phyloP scores from a whole-genome alignment of 2,888 invertebrate species.

The Brenthis daphne region DNA sequence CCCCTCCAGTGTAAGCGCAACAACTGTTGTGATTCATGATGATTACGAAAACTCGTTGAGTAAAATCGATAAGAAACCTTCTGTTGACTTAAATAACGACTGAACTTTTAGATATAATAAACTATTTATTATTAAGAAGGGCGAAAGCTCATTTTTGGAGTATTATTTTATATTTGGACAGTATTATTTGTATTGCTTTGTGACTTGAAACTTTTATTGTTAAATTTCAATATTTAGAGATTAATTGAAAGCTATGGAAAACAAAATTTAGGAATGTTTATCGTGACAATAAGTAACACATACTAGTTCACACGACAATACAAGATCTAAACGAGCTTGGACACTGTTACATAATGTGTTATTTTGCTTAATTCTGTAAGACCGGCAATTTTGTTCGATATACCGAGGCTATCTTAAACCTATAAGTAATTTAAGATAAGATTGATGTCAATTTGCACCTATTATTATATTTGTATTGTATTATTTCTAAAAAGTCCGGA shows the following conservation, averaged over 20 bases:
- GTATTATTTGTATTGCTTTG: conserved; percentile 51
- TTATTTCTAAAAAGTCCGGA: conserved; percentile 11
- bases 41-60: conserved; percentile 68
- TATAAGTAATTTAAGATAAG: conserved; percentile 17
- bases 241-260: conserved; percentile 43
- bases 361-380: conserved; percentile 36
- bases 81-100: conserved; percentile 70
- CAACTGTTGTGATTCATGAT: conserved; percentile 85
- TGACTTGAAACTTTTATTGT: conserved; percentile 39
- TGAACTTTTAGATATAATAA: conserved; percentile 60
- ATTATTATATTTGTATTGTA: not conserved
- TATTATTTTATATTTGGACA: conserved; percentile 54
- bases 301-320: conserved; percentile 71
- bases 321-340: conserved; percentile 70
- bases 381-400: conserved; percentile 10
- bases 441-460: conserved; percentile 27
- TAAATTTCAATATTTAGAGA: conserved; percentile 44
- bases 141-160: conserved; percentile 49
- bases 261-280: conserved; percentile 54
- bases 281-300: conserved; percentile 78
- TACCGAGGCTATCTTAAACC: not conserved
- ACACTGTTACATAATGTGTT: conserved; percentile 39
- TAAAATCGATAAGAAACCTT: conserved; percentile 61
- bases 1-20: conserved; percentile 84
- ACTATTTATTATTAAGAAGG: conserved; percentile 53